A percentile compares a stretch with the other conserved stretches of the same genome.
Evolutionary conservation across 2,888 invertebrate species (phyloP).

Genomic region (Agonopterix alstromeriana): DNA sequence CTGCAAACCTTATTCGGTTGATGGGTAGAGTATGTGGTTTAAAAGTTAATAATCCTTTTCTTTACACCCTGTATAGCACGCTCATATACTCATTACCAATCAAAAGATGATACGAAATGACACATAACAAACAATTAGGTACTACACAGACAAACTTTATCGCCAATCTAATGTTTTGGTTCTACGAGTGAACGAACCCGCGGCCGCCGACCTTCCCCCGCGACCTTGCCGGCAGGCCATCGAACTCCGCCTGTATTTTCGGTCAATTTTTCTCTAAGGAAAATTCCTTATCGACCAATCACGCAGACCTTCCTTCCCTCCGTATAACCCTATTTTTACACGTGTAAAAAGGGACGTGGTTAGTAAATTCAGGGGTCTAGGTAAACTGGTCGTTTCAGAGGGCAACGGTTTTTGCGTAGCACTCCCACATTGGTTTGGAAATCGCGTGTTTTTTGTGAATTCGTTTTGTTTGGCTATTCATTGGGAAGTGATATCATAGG

Average conservation of each 20-base stretch:
- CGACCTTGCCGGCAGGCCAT: slow-evolving; percentile 57
- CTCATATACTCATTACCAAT: background rate
- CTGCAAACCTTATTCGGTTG: no score
- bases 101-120: background rate
- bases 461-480: background rate
- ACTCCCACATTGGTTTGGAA: slow-evolving; percentile 26
- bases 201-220: slow-evolving; percentile 42
- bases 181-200: slow-evolving; percentile 1
- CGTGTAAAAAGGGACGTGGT: background rate
- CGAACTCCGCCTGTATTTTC: slow-evolving; percentile 51
- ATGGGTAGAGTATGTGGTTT: no score
- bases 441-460: no score
- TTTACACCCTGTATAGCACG: no score
- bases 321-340: background rate
- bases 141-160: background rate
- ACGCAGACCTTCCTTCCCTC: slow-evolving; percentile 28
- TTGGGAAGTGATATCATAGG: no score
- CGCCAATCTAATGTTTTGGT: slow-evolving; percentile 7
- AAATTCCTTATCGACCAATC: slow-evolving; percentile 46
- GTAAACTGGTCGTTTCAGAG: slow-evolving; percentile 27
- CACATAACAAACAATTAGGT: slow-evolving; percentile 1
- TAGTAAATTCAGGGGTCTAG: slow-evolving; percentile 19
- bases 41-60: no score
- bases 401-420: slow-evolving; percentile 46
- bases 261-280: slow-evolving; percentile 62